Base-by-base conservation (phyloP, 2,888 invertebrate species). In the Pelosia muscerda region DNA sequence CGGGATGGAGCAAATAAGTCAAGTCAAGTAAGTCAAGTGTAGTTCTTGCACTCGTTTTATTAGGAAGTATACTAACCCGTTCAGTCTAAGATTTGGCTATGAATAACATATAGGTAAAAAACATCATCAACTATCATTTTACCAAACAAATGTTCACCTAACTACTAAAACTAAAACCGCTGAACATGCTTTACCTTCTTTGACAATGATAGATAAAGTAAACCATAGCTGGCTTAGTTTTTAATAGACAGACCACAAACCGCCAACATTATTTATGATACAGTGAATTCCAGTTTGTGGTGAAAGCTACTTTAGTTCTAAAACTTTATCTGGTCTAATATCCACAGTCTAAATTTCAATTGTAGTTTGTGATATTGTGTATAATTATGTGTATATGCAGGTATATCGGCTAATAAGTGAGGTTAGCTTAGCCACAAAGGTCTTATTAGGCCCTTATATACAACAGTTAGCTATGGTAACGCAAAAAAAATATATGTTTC, bases 181-280 rank as follows among this genome's bases (percentile, higher is more conserved):
- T 25, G 9, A 28, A n/a, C 23, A 31, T 34, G 22, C 55, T 63
- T 34, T 23, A 23, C 6, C 49, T 54, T 26, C 23, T 28, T 49
- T 57, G 61, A 63, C 63, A 63, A 22, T 53, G 58, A 67, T 67
- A 57, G 49, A 57, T 66, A 62, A 49, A 61, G 26, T 53, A 60
- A 62, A 79, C 80, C 77, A 73, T 34, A 55, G n/a, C 49, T 49
- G n/a, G n/a, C 49, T 53, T 62, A 15, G 56, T 54, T 64, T 65
- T 67, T 58, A 53, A 34, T 53, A 58, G 53, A 54, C 15, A 42
- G 15, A 53, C 63, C 63, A 55, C 67, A 59, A 42, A 67, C 67
- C 55, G 22, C 60, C 19, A 60, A 55, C 22, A 60, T 49, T 42
- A 68, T 68, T 63, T 63, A 54, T 60, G 23, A 59, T 49, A 25